Evolutionary conservation across 2,888 invertebrate genomes (phyloP), one percentile per base, ranked within the genome.

Genomic region (Oscheius sp.): DNA sequence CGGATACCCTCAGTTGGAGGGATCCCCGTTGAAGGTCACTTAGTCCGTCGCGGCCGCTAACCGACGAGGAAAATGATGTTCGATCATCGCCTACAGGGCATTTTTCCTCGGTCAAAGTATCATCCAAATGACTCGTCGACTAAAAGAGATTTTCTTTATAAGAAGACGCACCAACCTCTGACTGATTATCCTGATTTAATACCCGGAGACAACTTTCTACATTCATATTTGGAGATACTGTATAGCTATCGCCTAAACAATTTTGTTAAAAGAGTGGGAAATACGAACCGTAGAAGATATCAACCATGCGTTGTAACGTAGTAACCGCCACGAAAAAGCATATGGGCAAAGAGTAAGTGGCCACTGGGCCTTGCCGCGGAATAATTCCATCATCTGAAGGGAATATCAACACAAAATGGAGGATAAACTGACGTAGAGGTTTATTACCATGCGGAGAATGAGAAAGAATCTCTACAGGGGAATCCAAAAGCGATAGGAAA

Each of bases 281-380:
- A 61, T 21, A n/a, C 2, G 21, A 25, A 83, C 86, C 87, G 73
- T 84, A 85, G 78, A 87, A 87, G 29, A 87, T 68, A 72, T 86
- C 86, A 68, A 87, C 77, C 80, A 87, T 81, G 64, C 84, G 75
- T 56, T 82, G 81, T 5, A 85, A 58, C n/a, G 84, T 81, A 1
- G 79, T 76, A 0, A 83, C 78, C 1, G 86, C 83, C 18, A 86
- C 72, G 73, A 87, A 87, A 74, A 87, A 87, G 6, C 83, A 84
- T 7, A 87, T 77, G 0, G 81, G 76, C 25, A 78, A 75, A 12
- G 76, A 72, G 13, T 76, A 29, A 25, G 23, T 46, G 53, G 53
- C 9, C 45, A 59, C 66, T 25, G 52, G 52, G 16, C 29, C 35
- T 46, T 35, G 55, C 5, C 45, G 43, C 18, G 58, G 46, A 18